phyloP scores from a whole-genome alignment of 2,797 vertebrate genomes.

The Adrianichthys oophorus region DNA sequence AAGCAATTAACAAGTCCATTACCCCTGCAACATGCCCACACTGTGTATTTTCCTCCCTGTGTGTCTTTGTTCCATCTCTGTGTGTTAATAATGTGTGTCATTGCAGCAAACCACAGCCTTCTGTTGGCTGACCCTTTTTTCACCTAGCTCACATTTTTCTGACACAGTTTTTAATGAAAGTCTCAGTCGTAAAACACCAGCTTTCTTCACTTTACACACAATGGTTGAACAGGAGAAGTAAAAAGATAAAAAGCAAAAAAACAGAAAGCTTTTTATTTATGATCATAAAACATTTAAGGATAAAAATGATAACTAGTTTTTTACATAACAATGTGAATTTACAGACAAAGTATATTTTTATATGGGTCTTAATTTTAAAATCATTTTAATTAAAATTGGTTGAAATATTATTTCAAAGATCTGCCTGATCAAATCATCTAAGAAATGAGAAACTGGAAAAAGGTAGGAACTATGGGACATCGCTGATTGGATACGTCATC shows the following conservation, averaged over 20 bases:
- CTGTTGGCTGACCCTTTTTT: constrained; percentile 15
- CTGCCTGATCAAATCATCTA: too few species aligned
- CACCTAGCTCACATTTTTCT: constrained; percentile 2
- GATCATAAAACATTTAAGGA: neutral
- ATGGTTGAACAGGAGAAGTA: neutral
- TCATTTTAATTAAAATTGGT: too few species aligned
- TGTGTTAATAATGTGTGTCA: constrained; percentile 23
- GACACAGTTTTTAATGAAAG: constrained; percentile 4
- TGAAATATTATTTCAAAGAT: too few species aligned
- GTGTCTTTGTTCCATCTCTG: constrained; percentile 20
- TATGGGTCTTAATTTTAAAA: too few species aligned
- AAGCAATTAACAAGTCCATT: constrained; percentile 76
- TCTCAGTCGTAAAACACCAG: constrained; percentile 4
- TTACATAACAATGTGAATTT: too few species aligned
- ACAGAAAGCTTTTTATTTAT: neutral
- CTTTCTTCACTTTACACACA: constrained; percentile 2
- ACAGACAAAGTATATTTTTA: too few species aligned
- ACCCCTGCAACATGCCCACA: constrained; percentile 56
- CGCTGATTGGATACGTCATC: too few species aligned
- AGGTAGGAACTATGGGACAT: too few species aligned
- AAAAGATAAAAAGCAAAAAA: neutral
- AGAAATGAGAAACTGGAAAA: too few species aligned
- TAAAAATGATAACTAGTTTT: neutral
- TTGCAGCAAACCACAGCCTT: constrained; percentile 11
- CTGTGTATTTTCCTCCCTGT: constrained; percentile 35